Conservation (phyloP, 2,888 invertebrate genomes). For the Macrophya alboannulata region DNA sequence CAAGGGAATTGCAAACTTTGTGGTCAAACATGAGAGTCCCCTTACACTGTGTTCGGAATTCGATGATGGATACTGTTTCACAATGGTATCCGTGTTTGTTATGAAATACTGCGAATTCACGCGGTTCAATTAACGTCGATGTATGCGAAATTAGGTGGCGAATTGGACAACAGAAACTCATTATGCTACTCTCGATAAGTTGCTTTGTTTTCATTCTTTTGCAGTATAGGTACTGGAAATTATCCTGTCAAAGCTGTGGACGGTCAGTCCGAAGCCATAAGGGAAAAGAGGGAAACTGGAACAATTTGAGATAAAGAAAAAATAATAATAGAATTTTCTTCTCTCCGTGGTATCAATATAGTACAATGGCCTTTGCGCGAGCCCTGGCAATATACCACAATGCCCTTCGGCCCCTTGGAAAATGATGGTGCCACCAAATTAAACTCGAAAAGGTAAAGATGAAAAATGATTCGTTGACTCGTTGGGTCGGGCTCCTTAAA, state of each 20-base stretch:
- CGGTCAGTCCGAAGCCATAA: not conserved
- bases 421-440: conserved; percentile 71
- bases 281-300: conserved; percentile 4
- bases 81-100: conserved; percentile 20
- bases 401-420: conserved; percentile 44
- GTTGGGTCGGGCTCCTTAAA: conserved; percentile 67
- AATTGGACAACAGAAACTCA: conserved; percentile 24
- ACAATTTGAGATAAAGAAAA: not conserved
- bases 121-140: conserved; percentile 7
- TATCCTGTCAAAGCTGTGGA: conserved; percentile 14
- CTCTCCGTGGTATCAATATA: conserved; percentile 45
- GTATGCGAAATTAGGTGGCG: not conserved
- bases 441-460: conserved; percentile 68
- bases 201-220: conserved; percentile 28
- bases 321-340: conserved; percentile 47
- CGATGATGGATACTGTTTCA: conserved; percentile 36
- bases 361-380: conserved; percentile 5
- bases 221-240: not conserved
- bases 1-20: conserved; percentile 46
- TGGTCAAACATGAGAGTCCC: conserved; percentile 36
- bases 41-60: conserved; percentile 3
- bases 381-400: conserved; percentile 17
- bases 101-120: conserved; percentile 44
- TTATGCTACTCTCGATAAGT: conserved; percentile 13
- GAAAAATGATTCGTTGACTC: conserved; percentile 69